Evolutionary conservation across 2,797 vertebrate species (phyloP).

Genomic region (Artibeus jamaicensis): DNA sequence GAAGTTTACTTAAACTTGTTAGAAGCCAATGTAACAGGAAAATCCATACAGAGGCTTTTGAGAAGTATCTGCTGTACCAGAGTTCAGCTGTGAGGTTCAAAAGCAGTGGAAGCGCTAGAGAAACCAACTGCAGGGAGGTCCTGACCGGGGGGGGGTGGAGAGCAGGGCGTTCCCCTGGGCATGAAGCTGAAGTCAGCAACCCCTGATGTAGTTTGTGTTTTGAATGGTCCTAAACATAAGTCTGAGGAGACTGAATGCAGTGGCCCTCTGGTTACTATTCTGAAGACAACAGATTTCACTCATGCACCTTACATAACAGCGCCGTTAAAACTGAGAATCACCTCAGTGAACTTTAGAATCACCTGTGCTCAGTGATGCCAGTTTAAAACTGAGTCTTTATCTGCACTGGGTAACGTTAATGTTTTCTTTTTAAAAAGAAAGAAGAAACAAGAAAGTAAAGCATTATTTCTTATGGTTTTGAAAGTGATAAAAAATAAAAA

Average conservation of each 20-base stretch:
- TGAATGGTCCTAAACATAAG: neutral
- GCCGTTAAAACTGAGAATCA: too few relatives aligned
- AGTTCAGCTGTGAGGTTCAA: neutral
- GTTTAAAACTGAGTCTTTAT: neutral
- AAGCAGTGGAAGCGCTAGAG: neutral
- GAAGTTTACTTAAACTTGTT: neutral
- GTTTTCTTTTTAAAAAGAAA: neutral
- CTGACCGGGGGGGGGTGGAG: neutral
- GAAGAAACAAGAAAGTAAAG: neutral
- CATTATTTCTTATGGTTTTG: neutral
- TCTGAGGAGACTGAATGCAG: neutral
- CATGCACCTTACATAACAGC: neutral
- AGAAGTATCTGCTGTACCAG: neutral
- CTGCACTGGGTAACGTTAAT: neutral
- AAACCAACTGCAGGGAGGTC: neutral
- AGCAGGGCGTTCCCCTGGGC: neutral
- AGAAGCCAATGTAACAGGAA: neutral
- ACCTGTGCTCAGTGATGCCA: neutral
- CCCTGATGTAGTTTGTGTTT: neutral
- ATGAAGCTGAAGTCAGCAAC: neutral
- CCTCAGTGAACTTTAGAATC: too few relatives aligned
- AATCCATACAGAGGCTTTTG: neutral
- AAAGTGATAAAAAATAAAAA: neutral
- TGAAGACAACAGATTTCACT: neutral
- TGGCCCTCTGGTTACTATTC: neutral